Conservation (phyloP, 2,797 vertebrate species). For the Hyperoplus lanceolatus region DNA sequence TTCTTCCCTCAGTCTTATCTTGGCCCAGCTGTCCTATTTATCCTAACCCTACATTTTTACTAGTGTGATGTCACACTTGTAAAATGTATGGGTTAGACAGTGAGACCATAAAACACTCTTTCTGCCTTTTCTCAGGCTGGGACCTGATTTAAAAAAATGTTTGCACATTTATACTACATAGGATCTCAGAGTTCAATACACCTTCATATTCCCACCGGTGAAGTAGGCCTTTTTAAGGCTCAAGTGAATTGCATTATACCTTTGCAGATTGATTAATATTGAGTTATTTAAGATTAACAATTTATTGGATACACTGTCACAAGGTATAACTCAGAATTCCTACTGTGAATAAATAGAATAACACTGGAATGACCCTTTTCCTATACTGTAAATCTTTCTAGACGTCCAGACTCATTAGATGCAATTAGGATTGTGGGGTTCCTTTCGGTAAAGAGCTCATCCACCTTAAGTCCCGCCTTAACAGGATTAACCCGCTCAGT, state of each 20-base stretch:
- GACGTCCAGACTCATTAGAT: slow-evolving; percentile 32
- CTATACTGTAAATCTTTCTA: slow-evolving; percentile 27
- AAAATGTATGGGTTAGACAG: too few species aligned
- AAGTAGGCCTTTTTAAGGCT: too few species aligned
- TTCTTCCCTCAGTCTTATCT: too few species aligned
- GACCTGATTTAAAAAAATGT: too few species aligned
- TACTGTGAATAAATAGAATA: background rate
- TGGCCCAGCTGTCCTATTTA: too few species aligned
- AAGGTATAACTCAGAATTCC: background rate
- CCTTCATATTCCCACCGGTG: too few species aligned
- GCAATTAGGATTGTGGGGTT: slow-evolving; percentile 57
- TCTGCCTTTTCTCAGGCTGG: too few species aligned
- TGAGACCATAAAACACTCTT: too few species aligned
- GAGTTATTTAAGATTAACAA: background rate
- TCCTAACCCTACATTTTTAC: too few species aligned
- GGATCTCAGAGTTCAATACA: too few species aligned
- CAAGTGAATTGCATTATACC: background rate
- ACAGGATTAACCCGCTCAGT: slow-evolving; percentile 83
- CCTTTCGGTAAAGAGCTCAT: slow-evolving; percentile 80
- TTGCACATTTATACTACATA: too few species aligned
- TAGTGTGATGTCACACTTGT: too few species aligned
- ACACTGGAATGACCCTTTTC: background rate
- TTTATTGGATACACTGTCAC: background rate
- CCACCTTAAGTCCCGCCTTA: slow-evolving; percentile 85
- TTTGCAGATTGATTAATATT: slow-evolving; percentile 1